A percentile compares a stretch with the other conserved stretches of the same genome.
These are phyloP conservation scores for Lagopus muta DNA, from an alignment of 2,113 vertebrate genomes.

Conservation along the genomic window DNA sequence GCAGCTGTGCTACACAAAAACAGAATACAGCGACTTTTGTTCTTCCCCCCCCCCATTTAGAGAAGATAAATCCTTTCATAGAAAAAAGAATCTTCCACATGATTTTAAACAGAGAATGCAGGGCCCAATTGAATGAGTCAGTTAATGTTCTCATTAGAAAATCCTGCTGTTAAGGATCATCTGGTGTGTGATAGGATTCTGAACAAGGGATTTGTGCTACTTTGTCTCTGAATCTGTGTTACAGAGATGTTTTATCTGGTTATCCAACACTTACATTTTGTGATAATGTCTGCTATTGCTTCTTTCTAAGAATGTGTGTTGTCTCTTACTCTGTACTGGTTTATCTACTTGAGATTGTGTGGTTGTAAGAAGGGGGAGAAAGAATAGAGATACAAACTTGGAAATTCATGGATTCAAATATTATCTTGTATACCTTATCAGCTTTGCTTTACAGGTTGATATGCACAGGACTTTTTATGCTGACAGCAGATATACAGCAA, in stretches of 20 bases:
- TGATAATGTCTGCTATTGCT: background rate
- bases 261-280: slow-evolving; percentile 9
- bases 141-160: slow-evolving; percentile 39
- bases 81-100: background rate
- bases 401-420: background rate
- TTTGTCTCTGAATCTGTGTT: slow-evolving; percentile 30
- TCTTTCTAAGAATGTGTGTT: background rate
- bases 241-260: slow-evolving; percentile 14
- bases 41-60: background rate
- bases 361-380: background rate
- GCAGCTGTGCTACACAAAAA: background rate
- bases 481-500: background rate
- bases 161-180: slow-evolving; percentile 40
- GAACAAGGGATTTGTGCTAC: slow-evolving; percentile 15
- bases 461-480: background rate
- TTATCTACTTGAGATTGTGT: background rate
- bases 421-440: background rate
- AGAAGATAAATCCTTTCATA: background rate
- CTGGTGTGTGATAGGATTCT: slow-evolving; percentile 6
- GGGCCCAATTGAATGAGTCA: background rate
- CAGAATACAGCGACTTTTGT: background rate
- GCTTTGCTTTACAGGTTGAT: background rate
- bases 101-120: background rate
- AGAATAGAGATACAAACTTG: background rate
- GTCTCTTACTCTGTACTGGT: background rate